Conservation (phyloP, 2,113 vertebrate species). For the Oryzias melastigma region DNA sequence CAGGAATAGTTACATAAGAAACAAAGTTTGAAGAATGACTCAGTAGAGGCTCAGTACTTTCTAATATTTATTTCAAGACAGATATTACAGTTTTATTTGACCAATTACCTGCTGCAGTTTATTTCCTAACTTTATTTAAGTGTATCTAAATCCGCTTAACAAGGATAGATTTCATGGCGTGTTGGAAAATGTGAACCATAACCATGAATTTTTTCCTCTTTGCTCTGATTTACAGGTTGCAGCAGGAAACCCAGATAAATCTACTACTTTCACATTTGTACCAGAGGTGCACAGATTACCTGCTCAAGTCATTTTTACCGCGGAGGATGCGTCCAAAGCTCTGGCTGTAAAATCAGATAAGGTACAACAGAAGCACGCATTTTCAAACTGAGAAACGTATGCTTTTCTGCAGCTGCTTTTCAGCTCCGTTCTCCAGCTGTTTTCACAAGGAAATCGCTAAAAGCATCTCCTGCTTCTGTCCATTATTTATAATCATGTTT, state of each 20-base stretch:
- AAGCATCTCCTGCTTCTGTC: too few relatives aligned
- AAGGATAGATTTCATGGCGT: neutral
- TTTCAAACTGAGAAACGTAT: neutral
- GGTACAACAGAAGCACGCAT: slow-evolving; percentile 44
- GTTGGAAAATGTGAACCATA: neutral
- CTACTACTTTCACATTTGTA: slow-evolving; percentile 83
- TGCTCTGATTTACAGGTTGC: slow-evolving; percentile 55
- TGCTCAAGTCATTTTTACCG: slow-evolving; percentile 67
- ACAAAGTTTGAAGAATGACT: too few relatives aligned
- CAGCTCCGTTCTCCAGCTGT: neutral
- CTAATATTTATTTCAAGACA: neutral
- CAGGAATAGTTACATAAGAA: neutral
- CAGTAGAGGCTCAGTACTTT: neutral
- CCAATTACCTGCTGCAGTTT: neutral
- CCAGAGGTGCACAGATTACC: slow-evolving; percentile 83
- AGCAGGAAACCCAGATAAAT: slow-evolving; percentile 58
- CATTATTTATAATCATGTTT: too few relatives aligned
- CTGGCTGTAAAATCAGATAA: slow-evolving; percentile 29
- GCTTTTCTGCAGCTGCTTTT: neutral
- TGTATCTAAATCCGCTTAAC: neutral
- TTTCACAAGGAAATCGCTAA: too few relatives aligned
- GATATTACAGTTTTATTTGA: neutral
- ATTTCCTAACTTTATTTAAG: neutral
- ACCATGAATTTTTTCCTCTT: neutral
- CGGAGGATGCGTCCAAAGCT: slow-evolving; percentile 13